A percentile compares a stretch with the other conserved stretches of the same genome.
These are phyloP conservation scores for Ichneumoninae sp. DNA, from an alignment of 2,888 invertebrate genomes.

Conservation along the genomic window DNA sequence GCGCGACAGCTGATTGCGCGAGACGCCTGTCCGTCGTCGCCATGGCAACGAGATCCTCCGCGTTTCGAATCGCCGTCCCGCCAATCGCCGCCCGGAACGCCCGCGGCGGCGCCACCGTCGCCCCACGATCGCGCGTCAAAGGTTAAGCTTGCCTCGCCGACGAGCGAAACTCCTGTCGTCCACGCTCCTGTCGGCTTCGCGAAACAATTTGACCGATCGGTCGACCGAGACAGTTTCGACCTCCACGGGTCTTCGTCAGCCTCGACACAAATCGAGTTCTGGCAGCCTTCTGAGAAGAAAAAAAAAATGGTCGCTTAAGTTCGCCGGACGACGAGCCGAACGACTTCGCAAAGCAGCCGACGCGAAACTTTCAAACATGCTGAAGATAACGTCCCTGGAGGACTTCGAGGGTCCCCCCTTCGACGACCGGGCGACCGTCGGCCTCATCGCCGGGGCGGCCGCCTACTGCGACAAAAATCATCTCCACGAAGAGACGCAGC, in stretches of 20 bases:
- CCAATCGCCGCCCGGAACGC: constrained; percentile 13
- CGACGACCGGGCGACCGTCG: constrained; percentile 74
- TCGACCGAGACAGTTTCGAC: no score
- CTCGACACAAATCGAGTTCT: no score
- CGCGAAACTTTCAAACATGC: constrained; percentile 69
- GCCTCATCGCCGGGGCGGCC: constrained; percentile 70
- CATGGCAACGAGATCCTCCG: constrained; percentile 40
- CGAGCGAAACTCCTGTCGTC: background rate
- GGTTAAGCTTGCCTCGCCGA: background rate
- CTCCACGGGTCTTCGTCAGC: no score
- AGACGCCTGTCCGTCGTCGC: constrained; percentile 13
- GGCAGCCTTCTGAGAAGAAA: background rate
- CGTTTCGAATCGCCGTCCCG: constrained; percentile 4
- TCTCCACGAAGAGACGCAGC: constrained; percentile 78
- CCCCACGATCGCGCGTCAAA: background rate
- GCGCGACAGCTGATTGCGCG: constrained; percentile 53
- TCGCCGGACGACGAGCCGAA: background rate
- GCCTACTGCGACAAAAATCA: constrained; percentile 75
- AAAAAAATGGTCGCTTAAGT: background rate
- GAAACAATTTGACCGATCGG: no score
- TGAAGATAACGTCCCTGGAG: constrained; percentile 76
- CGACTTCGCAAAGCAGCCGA: background rate
- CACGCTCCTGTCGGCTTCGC: no score
- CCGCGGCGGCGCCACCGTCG: constrained; percentile 7
- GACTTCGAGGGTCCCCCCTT: constrained; percentile 76